Evolutionary conservation across 2,888 invertebrate species (phyloP).

Genomic region (Scelioninae gen. 2): DNA sequence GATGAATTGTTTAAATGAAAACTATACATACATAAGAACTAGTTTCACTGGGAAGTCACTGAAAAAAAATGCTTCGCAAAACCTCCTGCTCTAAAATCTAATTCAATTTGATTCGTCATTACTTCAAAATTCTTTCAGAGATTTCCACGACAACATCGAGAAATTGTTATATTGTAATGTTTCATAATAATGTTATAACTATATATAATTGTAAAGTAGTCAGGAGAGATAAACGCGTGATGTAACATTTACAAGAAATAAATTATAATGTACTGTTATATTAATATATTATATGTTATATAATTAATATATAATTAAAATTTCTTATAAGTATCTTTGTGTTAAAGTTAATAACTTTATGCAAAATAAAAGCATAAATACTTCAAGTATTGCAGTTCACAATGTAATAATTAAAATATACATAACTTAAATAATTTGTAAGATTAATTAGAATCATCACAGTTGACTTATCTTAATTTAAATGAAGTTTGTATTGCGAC

Average conservation of each 20-base stretch:
- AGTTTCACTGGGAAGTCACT: constrained; percentile 6
- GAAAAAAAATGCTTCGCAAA: constrained; percentile 11
- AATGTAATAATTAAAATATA: too few species aligned
- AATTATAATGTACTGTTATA: constrained; percentile 8
- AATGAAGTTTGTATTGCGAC: too few species aligned
- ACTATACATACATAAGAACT: constrained; percentile 14
- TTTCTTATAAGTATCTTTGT: too few species aligned
- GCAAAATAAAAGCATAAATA: too few species aligned
- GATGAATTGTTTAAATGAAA: neutral
- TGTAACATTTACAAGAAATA: constrained; percentile 14
- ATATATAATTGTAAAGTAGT: constrained; percentile 28
- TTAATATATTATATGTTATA: too few species aligned
- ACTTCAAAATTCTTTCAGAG: constrained; percentile 13
- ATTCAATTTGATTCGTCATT: neutral
- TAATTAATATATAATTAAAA: too few species aligned
- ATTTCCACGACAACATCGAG: constrained; percentile 14
- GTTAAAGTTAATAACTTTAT: too few species aligned
- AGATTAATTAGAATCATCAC: too few species aligned
- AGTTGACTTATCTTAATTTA: too few species aligned
- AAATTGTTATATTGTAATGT: constrained; percentile 22
- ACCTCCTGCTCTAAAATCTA: neutral
- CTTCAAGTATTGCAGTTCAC: neutral
- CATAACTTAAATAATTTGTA: too few species aligned
- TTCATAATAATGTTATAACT: too few species aligned
- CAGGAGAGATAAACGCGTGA: constrained; percentile 20